These are phyloP conservation scores for Drosophila leonis DNA, from an alignment of 2,888 invertebrate species.

Conservation along the genomic window DNA sequence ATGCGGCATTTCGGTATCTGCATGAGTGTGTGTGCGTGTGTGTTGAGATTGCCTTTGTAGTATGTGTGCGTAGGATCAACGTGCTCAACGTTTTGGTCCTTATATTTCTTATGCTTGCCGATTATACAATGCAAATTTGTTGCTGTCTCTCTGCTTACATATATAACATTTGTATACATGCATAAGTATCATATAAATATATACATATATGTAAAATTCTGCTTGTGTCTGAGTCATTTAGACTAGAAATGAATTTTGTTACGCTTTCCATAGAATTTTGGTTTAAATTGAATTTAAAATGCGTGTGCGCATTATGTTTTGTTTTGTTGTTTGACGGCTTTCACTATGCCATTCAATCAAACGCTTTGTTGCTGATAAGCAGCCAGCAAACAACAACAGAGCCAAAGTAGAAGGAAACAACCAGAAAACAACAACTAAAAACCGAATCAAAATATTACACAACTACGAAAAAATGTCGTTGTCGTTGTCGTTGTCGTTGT, in stretches of 20 bases:
- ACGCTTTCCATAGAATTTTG: slow-evolving; percentile 16
- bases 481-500: slow-evolving; percentile 12
- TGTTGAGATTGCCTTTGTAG: slow-evolving; percentile 2
- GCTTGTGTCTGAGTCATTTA: slow-evolving; percentile 47
- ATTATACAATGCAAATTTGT: slow-evolving; percentile 62
- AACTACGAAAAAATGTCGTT: slow-evolving; percentile 6
- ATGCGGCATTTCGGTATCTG: too few relatives aligned
- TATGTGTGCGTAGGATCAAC: slow-evolving; percentile 27
- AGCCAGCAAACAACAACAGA: slow-evolving; percentile 19
- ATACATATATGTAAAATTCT: slow-evolving; percentile 19
- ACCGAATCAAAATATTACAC: slow-evolving; percentile 43
- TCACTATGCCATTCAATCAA: slow-evolving; percentile 35
- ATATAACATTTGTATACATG: slow-evolving; percentile 6
- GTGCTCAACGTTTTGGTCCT: slow-evolving; percentile 26
- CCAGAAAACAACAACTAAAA: slow-evolving; percentile 8
- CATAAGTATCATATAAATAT: neutral
- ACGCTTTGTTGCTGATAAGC: slow-evolving; percentile 41
- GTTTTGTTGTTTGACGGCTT: slow-evolving; percentile 50
- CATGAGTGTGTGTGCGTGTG: slow-evolving; percentile 1
- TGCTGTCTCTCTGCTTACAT: slow-evolving; percentile 3
- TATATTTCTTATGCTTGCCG: slow-evolving; percentile 8
- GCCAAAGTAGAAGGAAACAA: neutral
- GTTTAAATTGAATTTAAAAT: slow-evolving; percentile 7
- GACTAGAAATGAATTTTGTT: slow-evolving; percentile 22
- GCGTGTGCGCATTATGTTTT: slow-evolving; percentile 29